Conservation (phyloP, 1,140 invertebrate genomes). For the Pectinophora gossypiella region DNA sequence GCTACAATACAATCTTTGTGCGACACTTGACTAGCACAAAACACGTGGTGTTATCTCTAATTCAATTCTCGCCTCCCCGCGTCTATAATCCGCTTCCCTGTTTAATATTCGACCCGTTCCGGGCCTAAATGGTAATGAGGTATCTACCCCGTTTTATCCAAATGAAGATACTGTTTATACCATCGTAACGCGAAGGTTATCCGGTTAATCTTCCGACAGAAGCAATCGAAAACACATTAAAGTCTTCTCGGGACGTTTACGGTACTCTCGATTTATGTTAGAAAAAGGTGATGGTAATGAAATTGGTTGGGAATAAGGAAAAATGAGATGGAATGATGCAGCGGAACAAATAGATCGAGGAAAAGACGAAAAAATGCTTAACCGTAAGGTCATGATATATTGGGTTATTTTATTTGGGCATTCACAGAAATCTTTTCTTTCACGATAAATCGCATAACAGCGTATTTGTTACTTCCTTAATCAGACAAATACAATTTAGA, state of each 20-base stretch:
- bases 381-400: too few relatives aligned
- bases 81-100: slow-evolving; percentile 22
- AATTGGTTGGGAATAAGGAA: neutral
- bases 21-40: too few relatives aligned
- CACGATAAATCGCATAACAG: too few relatives aligned
- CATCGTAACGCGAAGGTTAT: slow-evolving; percentile 35
- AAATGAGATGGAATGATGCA: neutral
- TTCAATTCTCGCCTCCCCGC: slow-evolving; percentile 34
- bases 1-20: neutral
- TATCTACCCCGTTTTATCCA: slow-evolving; percentile 32
- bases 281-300: neutral
- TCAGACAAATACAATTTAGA: too few relatives aligned
- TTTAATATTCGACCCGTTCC: slow-evolving; percentile 35
- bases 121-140: slow-evolving; percentile 35
- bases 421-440: too few relatives aligned
- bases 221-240: slow-evolving; percentile 56
- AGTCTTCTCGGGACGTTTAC: slow-evolving; percentile 39
- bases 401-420: too few relatives aligned
- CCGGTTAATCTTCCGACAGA: slow-evolving; percentile 40
- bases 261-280: slow-evolving; percentile 39
- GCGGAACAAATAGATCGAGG: neutral
- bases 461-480: too few relatives aligned
- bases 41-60: slow-evolving; percentile 18
- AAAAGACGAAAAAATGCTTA: too few relatives aligned
- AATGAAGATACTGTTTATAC: slow-evolving; percentile 48